Evolutionary conservation across 2,113 vertebrate genomes (phyloP), one percentile per base, ranked within the genome.

Genomic region (Panurus biarmicus): DNA sequence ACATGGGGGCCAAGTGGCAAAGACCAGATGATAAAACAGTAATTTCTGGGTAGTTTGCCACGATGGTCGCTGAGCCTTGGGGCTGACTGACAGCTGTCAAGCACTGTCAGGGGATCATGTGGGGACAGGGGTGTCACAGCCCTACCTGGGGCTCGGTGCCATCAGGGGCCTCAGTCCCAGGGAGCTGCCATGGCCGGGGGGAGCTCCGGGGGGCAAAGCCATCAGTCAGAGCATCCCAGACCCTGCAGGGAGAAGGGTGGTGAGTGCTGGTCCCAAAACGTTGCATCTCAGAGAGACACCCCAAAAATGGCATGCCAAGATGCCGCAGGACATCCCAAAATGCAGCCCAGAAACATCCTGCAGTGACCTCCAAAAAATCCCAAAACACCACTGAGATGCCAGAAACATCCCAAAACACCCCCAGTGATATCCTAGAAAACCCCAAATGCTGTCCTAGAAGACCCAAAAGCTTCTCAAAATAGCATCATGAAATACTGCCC

Each of bases 211-310:
- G 96, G n/a, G 67, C 71, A 14, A 96, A 95, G 64, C 93, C 90
- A 38, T 96, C 96, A 0, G 96, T 96, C 54, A 96, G 96, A 75
- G 96, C 96, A 40, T 96, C 96, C 96, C 96, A 96, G 38, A 96
- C 96, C 94, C 96, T 96, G 92, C 58, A 48, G 87, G 75, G 75
- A 96, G 85, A 36, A 0, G 10, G 29, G n/a, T 10, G 66, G 31
- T 87, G n/a, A 94, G 81, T 0, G 1, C 35, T 1, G 7, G 72
- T 9, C 81, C 75, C 88, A 40, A 44, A 85, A 15, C 0, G 3
- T 0, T 18, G 3, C 36, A 12, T 5, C 54, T 11, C 71, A 54
- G 38, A 57, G 56, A 81, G n/a, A 10, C 5, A 2, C 2, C 62
- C 58, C 53, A n/a, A 77, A 95, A n/a, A 9, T 0, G 1, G 25